phyloP scores from a whole-genome alignment of 2,113 vertebrate species.

The Kobus ellipsiprymnus region DNA sequence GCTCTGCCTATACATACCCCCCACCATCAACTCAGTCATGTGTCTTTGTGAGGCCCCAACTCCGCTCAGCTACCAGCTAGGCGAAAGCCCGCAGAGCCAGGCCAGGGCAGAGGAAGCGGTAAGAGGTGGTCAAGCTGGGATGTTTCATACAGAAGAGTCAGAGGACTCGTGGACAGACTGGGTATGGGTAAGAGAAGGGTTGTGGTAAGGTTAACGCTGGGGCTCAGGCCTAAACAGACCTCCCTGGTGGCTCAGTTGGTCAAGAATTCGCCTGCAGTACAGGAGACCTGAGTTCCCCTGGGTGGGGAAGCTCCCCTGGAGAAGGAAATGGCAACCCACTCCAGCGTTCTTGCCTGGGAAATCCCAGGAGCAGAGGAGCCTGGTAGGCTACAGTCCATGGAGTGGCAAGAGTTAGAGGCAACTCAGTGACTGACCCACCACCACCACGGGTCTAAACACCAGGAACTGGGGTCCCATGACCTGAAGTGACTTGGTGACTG shows the following conservation, averaged over 20 bases:
- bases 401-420: background rate
- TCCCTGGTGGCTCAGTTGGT: background rate
- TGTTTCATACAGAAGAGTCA: background rate
- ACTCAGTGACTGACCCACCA: background rate
- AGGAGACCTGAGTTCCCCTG: background rate
- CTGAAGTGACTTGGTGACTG: background rate
- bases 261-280: background rate
- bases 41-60: background rate
- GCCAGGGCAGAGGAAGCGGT: background rate
- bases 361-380: background rate
- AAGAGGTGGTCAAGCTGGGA: background rate
- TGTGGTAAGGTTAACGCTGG: background rate
- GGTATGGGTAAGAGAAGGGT: background rate
- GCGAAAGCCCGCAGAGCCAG: fast-evolving
- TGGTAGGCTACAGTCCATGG: background rate
- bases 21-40: background rate
- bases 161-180: background rate
- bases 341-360: background rate
- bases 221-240: background rate
- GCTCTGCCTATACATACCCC: background rate
- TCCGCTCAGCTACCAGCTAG: fast-evolving
- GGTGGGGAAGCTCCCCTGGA: background rate
- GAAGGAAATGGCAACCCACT: background rate
- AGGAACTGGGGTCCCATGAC: background rate
- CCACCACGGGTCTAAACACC: background rate